Evolutionary conservation across 2,113 vertebrate species (phyloP).

Genomic region (Lampris megalopsis): DNA sequence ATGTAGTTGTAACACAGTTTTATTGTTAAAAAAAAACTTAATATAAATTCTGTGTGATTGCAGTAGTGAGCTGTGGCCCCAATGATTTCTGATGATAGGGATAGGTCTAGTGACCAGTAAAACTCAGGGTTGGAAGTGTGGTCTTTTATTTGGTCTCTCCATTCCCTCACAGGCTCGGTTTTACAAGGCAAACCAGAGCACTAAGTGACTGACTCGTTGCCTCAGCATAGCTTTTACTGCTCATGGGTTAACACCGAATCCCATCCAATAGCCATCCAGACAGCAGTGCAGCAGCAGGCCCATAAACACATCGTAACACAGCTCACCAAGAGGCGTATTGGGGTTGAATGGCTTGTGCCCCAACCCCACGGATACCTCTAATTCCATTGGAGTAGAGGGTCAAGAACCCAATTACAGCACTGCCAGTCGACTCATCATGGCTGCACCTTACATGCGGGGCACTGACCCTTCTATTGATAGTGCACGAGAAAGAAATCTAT

Average conservation of each 20-base stretch:
- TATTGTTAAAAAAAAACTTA: conserved; percentile 12
- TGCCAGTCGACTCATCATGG: conserved; percentile 42
- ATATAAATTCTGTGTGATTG: background rate
- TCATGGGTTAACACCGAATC: conserved; percentile 53
- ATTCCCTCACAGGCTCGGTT: conserved; percentile 33
- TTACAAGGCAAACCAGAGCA: conserved; percentile 55
- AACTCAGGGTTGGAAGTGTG: conserved; percentile 41
- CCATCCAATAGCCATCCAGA: conserved; percentile 41
- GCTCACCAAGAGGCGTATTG: conserved; percentile 39
- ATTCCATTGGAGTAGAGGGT: conserved; percentile 49
- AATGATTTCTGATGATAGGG: conserved; percentile 22
- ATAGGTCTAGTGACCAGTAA: conserved; percentile 31
- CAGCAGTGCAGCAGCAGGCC: conserved; percentile 51
- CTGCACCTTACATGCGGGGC: background rate
- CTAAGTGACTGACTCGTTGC: conserved; percentile 46
- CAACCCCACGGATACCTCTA: conserved; percentile 48
- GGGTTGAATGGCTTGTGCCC: conserved; percentile 35
- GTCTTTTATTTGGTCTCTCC: conserved; percentile 35
- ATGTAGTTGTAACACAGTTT: conserved; percentile 37
- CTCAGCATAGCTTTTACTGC: conserved; percentile 54
- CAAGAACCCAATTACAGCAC: conserved; percentile 45
- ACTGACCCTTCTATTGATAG: conserved; percentile 22
- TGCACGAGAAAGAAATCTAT: conserved; percentile 32
- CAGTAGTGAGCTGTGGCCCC: background rate
- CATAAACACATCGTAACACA: conserved; percentile 68